Evolutionary conservation across 2,888 invertebrate species (phyloP), one percentile per base, ranked within the genome.

Genomic region (Drosophila birchii): DNA sequence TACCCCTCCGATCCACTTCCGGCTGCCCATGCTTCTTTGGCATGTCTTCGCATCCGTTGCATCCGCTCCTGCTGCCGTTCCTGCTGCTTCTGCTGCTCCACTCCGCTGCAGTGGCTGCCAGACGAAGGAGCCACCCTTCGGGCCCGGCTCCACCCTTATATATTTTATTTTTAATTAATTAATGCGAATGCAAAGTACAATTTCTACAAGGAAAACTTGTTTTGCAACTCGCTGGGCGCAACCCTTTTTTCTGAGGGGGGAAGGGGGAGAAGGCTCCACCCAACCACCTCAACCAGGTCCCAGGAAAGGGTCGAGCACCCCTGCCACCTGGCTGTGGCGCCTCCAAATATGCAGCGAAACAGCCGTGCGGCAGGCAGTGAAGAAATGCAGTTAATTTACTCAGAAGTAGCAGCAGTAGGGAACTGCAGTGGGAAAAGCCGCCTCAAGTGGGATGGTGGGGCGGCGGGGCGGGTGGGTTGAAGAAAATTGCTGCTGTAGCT

Each of bases 161-260:
- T 89, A 78, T 89, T 89, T 90, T 90, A 85, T 90, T 90, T 90
- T 91, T 91, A 90, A 90, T 90, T 91, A 91, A 91, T 90, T 90
- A 91, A 91, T 89, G 90, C 82, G 90, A 90, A 90, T 86, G 90
- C 87, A 91, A 90, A 88, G 90, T 89, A 90, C 86, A 78, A 87
- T 88, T 90, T 90, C 90, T 90, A 90, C 90, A 90, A 90, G 90
- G 85, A 81, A 87, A 86, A 90, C 91, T 91, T 90, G 88, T 88
- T 82, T 81, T 79, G 85, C 81, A 88, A 85, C 89, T 76, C 57
- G 47, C 60, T 73, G 69, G 23, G 51, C 20, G 70, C 88, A 78
- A 88, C 85, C 87, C 81, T 79, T 73, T 88, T 79, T 71, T 81
- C 69, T 88, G 78, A 64, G 36, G 36, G 69, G 3, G 6, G 29